phyloP scores from a whole-genome alignment of 2,113 vertebrate species.

The Tachuris rubrigastra region DNA sequence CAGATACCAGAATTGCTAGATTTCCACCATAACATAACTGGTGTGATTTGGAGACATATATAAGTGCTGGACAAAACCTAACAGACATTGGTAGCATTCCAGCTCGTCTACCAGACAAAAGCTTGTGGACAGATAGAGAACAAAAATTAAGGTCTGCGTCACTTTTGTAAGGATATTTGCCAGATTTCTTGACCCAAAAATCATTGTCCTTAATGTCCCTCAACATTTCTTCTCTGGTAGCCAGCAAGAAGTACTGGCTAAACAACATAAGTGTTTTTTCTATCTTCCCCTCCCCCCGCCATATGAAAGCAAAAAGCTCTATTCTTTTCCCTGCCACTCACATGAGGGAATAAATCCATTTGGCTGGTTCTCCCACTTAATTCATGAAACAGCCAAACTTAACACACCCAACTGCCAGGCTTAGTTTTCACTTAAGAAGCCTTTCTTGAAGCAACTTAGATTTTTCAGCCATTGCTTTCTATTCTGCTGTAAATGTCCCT shows the following conservation, averaged over 20 bases:
- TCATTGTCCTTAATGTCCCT: not conserved
- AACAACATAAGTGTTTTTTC: not conserved
- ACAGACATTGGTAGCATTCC: not conserved
- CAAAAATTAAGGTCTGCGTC: not conserved
- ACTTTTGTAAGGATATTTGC: not conserved
- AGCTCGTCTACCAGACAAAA: not conserved
- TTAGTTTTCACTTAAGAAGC: not conserved
- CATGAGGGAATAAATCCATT: not conserved
- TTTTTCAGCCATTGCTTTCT: not conserved
- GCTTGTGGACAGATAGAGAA: not conserved
- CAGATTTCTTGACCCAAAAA: not conserved
- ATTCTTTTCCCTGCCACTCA: not conserved
- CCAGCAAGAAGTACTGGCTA: not conserved
- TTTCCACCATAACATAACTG: not conserved
- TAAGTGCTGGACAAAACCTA: not conserved
- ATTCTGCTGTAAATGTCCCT: not conserved
- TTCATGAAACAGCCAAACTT: not conserved
- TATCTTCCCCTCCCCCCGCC: fast-evolving
- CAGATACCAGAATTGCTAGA: not conserved
- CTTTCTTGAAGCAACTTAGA: not conserved
- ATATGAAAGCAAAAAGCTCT: not conserved
- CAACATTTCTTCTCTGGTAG: not conserved
- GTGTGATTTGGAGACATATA: not conserved
- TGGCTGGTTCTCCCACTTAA: not conserved
- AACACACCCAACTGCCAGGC: not conserved